Evolutionary conservation across 2,888 invertebrate genomes (phyloP), one percentile per base, ranked within the genome.

Genomic region (Nysson spinosus): DNA sequence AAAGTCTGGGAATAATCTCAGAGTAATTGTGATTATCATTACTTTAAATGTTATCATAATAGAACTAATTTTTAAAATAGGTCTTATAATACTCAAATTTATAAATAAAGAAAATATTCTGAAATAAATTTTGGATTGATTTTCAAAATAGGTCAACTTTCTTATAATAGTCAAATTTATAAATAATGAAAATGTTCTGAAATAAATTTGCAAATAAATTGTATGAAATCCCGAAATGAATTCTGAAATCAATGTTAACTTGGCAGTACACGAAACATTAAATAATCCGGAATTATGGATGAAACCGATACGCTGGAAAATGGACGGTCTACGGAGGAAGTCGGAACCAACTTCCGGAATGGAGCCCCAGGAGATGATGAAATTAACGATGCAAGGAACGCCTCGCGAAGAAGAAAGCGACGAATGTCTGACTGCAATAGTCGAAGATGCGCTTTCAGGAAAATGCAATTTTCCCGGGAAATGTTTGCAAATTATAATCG

Each of bases 321-420:
- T 43, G 44, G 4, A 22, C 19, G n/a, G n/a, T 19, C 37, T 75
- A 7, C 34, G 39, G 19, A 9, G 28, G 3, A 50, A 14, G 16
- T 42, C 40, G 22, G 16, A 20, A 17, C 39, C 46, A 9, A 62
- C 22, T 49, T 4, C 20, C 0, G 34, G 16, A 22, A 50, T 68
- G 17, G 72, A 62, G 2, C 22, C 30, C 14, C 28, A 9, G n/a
- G n/a, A 43, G 9, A 7, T 65, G 7, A 11, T 51, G 17, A 4
- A 51, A 1, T 42, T 76, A 14, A 73, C 79, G 9, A 70, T 69
- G 63, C 51, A 72, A 47, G 85, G 85, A 30, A 64, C 69, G 17
- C 84, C 85, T 0, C 61, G 62, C 11, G 83, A 79, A 40, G 14
- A 26, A 1, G 80, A 84, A 49, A 83, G 83, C 52, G 79, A 83